Percentiles rank a stretch among this genome's conserved stretches.
Conservation (phyloP, 2,113 vertebrate species). For the Melanostigma gelatinosum region DNA sequence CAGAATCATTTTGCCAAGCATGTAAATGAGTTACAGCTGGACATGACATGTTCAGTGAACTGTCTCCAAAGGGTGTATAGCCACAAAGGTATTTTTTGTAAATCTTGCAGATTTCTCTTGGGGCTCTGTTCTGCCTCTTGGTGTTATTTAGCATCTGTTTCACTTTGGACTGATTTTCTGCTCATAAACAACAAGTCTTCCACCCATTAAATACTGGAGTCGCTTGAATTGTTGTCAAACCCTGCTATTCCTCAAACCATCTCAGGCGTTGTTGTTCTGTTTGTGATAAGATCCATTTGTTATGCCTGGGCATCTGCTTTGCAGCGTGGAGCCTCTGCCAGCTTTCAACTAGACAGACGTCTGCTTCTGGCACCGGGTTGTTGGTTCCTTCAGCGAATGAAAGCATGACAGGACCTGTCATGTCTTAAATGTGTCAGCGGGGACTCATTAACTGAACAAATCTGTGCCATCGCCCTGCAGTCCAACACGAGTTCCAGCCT, state of each 20-base stretch:
- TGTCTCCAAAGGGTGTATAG: not conserved
- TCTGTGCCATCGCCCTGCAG: slow-evolving; percentile 67
- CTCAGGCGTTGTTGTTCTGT: slow-evolving; percentile 52
- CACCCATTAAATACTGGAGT: slow-evolving; percentile 38
- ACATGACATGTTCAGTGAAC: not conserved
- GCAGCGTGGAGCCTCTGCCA: slow-evolving; percentile 61
- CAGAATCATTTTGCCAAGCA: not conserved
- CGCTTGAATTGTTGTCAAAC: slow-evolving; percentile 46
- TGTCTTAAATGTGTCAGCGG: slow-evolving; percentile 75
- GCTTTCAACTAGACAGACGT: slow-evolving; percentile 66
- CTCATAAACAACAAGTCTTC: slow-evolving; percentile 35
- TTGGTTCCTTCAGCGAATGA: slow-evolving; percentile 65
- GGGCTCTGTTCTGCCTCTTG: slow-evolving; percentile 1
- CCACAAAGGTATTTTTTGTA: not conserved
- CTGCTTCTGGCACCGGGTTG: slow-evolving; percentile 70
- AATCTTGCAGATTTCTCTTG: not conserved
- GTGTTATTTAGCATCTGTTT: slow-evolving; percentile 31
- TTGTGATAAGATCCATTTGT: slow-evolving; percentile 66
- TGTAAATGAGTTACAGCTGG: not conserved
- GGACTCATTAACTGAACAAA: slow-evolving; percentile 81
- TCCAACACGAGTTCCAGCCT: slow-evolving; percentile 58
- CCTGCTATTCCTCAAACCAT: slow-evolving; percentile 54
- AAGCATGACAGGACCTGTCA: slow-evolving; percentile 74
- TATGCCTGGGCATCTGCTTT: slow-evolving; percentile 69
- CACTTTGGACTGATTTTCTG: slow-evolving; percentile 25